These are phyloP conservation scores for Lutjanus argentimaculatus DNA, from an alignment of 2,797 vertebrate species.

Conservation along the genomic window DNA sequence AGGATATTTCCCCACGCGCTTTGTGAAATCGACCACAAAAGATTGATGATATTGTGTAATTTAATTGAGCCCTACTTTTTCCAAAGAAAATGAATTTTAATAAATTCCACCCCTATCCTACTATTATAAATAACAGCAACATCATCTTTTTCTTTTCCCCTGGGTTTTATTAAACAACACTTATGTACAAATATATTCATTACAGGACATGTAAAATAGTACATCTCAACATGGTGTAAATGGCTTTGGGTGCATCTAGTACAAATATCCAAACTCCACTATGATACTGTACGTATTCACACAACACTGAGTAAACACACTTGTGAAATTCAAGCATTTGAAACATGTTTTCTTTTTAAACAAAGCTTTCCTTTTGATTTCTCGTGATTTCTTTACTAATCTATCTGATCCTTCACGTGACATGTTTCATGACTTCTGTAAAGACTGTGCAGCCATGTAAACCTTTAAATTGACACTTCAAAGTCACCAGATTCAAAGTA, in stretches of 20 bases:
- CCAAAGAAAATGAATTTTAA: background rate
- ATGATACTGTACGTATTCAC: slow-evolving; percentile 63
- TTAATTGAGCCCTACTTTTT: slow-evolving; percentile 13
- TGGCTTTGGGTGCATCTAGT: slow-evolving; percentile 78
- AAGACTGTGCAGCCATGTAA: slow-evolving; percentile 33
- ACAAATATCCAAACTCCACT: slow-evolving; percentile 76
- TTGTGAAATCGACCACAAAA: slow-evolving; percentile 49
- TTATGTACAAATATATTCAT: slow-evolving; percentile 80
- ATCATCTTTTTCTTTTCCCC: background rate
- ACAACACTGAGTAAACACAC: slow-evolving; percentile 70
- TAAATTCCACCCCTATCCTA: background rate
- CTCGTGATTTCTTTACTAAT: slow-evolving; percentile 38
- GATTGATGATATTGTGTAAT: slow-evolving; percentile 38
- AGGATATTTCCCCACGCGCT: slow-evolving; percentile 40
- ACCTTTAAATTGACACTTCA: slow-evolving; percentile 49
- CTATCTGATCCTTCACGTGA: slow-evolving; percentile 25
- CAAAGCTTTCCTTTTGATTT: slow-evolving; percentile 52
- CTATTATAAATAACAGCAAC: background rate
- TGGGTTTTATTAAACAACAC: slow-evolving; percentile 83
- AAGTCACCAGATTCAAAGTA: slow-evolving; percentile 60
- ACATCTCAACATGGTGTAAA: slow-evolving; percentile 77
- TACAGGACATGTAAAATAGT: slow-evolving; percentile 82
- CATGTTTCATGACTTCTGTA: slow-evolving; percentile 20
- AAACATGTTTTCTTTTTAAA: slow-evolving; percentile 35
- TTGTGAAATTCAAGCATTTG: slow-evolving; percentile 67